Percentiles rank a stretch among this genome's conserved stretches.
Evolutionary conservation across 1,140 invertebrate species (phyloP).

Genomic region (Lethocerus indicus): DNA sequence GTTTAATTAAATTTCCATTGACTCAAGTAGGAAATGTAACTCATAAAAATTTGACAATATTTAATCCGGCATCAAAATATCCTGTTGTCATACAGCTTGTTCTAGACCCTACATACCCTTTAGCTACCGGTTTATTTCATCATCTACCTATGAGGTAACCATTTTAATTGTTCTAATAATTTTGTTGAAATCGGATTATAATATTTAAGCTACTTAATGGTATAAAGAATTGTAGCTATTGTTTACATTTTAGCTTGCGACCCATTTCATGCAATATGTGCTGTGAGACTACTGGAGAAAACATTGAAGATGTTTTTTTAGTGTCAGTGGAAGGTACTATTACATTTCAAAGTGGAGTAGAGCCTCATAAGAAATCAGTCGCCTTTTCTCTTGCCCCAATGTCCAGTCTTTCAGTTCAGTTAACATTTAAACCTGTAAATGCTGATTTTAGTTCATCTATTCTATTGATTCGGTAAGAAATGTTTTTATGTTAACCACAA

Average conservation of each 20-base stretch:
- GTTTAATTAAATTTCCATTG: slow-evolving; percentile 49
- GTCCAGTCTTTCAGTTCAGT: slow-evolving; percentile 1
- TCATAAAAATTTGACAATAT: slow-evolving; percentile 36
- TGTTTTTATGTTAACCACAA: not conserved
- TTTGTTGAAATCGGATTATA: no score
- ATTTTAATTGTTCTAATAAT: not conserved
- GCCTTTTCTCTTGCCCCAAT: slow-evolving; percentile 2
- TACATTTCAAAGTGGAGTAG: no score
- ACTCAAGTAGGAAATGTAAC: slow-evolving; percentile 66
- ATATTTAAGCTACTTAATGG: no score
- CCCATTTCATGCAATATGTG: no score
- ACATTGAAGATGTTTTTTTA: no score
- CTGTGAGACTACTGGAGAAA: no score
- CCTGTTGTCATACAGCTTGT: slow-evolving; percentile 41
- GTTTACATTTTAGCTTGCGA: no score
- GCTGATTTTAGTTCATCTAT: slow-evolving; percentile 9
- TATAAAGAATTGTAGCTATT: no score
- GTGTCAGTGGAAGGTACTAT: no score
- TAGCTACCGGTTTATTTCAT: slow-evolving; percentile 5
- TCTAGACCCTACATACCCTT: slow-evolving; percentile 32
- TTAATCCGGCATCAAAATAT: slow-evolving; percentile 38
- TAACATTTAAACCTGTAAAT: slow-evolving; percentile 6
- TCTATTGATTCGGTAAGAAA: slow-evolving; percentile 4
- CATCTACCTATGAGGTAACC: slow-evolving; percentile 12
- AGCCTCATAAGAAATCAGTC: slow-evolving; percentile 9